Evolutionary conservation across 2,888 invertebrate genomes (phyloP), one percentile per base, ranked within the genome.

Genomic region (Megamerina dolium): DNA sequence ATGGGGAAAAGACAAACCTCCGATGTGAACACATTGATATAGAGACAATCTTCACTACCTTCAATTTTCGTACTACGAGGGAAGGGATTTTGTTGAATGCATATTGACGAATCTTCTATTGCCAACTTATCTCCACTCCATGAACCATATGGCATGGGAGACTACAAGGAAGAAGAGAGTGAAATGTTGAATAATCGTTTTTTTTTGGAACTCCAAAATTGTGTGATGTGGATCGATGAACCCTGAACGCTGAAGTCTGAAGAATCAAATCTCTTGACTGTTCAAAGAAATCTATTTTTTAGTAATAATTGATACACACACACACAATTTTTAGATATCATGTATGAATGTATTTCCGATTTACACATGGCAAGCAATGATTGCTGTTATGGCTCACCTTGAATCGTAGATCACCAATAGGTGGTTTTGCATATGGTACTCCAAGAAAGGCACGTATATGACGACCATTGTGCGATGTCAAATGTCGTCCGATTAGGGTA

Each of bases 41-140:
- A 89, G 3, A 92, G 75, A 58, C 91, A 92, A 66, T 92, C 88
- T 68, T 92, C 91, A 49, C 74, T 76, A 0, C 88, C 88, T 34
- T 79, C 78, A 30, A 85, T 77, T 17, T 76, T 71, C 34, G 76
- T 68, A 48, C 82, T 78, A 18, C 83, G 74, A 1, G 77, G 73
- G 61, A 82, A 85, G 1, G 83, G 80, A 63, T 86, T 85, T 26
- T 82, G 75, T 66, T 92, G 91, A 1, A 84, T 82, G 62, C 91
- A 92, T 4, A 82, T 75, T 0, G 81, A 77, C 9, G 82, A 77
- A 50, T 80, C 80, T 42, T 76, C 72, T 0, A 80, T 78, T 0
- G 83, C 87, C 49, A 82, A 74, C 40, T 78, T 74, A 1, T 77
- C 74, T 0, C 77, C 81, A 8, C 72, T 50, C 87, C 87, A 87